Evolutionary conservation across 2,113 vertebrate species (phyloP), one percentile per base, ranked within the genome.

Genomic region (Gobiocypris rarus): DNA sequence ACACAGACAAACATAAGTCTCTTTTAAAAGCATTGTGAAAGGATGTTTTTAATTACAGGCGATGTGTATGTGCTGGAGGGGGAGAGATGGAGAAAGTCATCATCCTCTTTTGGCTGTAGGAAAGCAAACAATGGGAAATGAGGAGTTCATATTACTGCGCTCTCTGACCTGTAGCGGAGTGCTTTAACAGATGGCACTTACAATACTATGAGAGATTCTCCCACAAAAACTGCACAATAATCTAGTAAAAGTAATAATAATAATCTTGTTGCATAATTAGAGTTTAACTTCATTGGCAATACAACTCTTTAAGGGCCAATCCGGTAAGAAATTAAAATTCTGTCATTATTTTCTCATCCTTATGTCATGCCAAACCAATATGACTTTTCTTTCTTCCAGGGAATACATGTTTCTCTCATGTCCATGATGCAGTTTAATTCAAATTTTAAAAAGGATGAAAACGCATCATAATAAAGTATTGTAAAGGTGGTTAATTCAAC

Each of bases 41-140:
- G 76, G 81, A 85, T 67, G 81, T 85, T 86, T 92, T 91, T 89
- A 88, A 90, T 89, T 83, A 87, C 83, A 86, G 73, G 5, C 26
- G 76, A 77, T 82, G 65, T 76, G 38, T 84, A 65, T 84, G 31
- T 31, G 59, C 59, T 34, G 52, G 61, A 87, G 34, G 83, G 71
- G n/a, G 24, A 10, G 58, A 59, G 41, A 50, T 22, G 58, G 86
- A 26, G 90, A 88, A 88, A 89, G 63, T 75, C 89, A 90, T 89
- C 85, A 63, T 82, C 87, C 83, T 89, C 88, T 91, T 87, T 86
- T 89, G 91, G 86, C 87, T 89, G 81, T 88, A 87, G 87, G 92
- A 94, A 94, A 94, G 90, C 92, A 93, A 95, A 94, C 91, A 93
- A 85, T 92, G 90, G 82, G 90, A 93, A 94, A 92, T 92, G 88